phyloP scores from a whole-genome alignment of 2,113 vertebrate species.

The Trochalopteron elliotii region DNA sequence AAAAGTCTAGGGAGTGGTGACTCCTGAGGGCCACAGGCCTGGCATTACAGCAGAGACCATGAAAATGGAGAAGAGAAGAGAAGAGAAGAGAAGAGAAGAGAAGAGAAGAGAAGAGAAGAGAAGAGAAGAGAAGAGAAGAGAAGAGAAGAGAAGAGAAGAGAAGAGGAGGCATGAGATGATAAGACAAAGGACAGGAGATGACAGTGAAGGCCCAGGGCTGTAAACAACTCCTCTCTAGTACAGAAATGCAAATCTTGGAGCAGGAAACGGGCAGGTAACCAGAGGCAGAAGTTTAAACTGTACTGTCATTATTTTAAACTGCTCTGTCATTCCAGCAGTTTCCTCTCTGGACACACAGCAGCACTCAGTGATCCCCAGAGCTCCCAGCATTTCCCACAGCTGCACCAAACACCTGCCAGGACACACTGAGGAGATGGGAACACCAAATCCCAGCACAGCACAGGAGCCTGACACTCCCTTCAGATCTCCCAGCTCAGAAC shows the following conservation, averaged over 20 bases:
- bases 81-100: too few relatives aligned
- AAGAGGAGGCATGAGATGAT: neutral
- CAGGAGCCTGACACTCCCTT: neutral
- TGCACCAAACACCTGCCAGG: neutral
- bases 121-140: too few relatives aligned
- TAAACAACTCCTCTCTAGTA: neutral
- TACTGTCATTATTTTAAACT: neutral
- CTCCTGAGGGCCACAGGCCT: neutral
- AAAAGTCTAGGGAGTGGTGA: neutral
- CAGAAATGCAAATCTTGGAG: neutral
- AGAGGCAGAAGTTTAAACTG: neutral
- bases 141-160: too few relatives aligned
- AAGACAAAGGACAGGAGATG: neutral
- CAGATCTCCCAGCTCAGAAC: neutral
- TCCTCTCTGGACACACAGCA: neutral
- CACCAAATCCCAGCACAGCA: neutral
- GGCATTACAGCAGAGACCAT: neutral
- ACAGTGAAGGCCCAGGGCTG: neutral
- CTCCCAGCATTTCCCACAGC: neutral
- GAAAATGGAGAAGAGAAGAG: too few relatives aligned
- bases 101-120: too few relatives aligned
- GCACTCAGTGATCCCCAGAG: neutral
- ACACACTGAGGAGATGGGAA: neutral
- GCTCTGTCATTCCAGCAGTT: too few relatives aligned
- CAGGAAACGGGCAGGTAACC: neutral